Conservation (phyloP, 2,113 vertebrate species). For the Plecotus auritus region DNA sequence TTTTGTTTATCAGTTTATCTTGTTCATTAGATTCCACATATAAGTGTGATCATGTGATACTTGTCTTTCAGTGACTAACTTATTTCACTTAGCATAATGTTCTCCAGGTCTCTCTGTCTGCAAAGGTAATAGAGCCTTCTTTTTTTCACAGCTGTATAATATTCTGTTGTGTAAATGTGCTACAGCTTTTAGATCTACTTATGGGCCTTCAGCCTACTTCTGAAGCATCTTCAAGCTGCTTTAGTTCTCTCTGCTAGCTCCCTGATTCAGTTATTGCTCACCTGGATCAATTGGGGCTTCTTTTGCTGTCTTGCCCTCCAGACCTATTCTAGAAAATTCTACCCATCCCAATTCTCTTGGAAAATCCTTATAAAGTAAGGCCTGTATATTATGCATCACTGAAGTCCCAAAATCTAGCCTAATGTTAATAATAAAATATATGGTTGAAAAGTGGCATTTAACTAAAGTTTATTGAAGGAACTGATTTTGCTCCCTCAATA, state of each 20-base stretch:
- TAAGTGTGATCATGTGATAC: no score
- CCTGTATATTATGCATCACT: neutral
- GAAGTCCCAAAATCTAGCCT: neutral
- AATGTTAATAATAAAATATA: neutral
- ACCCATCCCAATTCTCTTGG: neutral
- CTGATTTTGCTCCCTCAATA: neutral
- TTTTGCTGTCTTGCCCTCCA: neutral
- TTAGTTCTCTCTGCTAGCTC: neutral
- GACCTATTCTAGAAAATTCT: neutral
- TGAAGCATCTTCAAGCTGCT: neutral
- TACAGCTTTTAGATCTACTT: no score
- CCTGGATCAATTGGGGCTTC: neutral
- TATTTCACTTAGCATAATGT: no score
- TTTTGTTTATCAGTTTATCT: no score
- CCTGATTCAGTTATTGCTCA: neutral
- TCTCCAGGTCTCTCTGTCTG: no score
- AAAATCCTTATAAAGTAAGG: neutral
- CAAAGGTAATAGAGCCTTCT: no score
- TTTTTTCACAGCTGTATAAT: no score
- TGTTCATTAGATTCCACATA: no score
- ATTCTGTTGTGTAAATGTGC: no score
- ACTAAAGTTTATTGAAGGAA: neutral
- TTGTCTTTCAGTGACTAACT: no score
- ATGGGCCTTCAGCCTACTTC: neutral
- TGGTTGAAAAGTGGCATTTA: neutral